phyloP scores from a whole-genome alignment of 1,140 invertebrate species.

The Solenopsis invicta region DNA sequence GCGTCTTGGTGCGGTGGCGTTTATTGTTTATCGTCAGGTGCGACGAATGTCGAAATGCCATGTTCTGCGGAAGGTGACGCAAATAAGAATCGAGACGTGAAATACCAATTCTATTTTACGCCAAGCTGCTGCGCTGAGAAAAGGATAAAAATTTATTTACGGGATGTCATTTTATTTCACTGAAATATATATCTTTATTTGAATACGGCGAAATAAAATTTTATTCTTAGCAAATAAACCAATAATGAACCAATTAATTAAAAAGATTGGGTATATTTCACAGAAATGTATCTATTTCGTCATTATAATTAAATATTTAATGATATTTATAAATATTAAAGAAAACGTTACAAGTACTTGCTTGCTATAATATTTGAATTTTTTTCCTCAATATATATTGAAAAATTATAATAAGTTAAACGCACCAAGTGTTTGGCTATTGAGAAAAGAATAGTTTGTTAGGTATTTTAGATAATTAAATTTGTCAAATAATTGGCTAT shows the following conservation, averaged over 20 bases:
- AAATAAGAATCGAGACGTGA: neutral
- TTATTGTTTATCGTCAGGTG: conserved; percentile 14
- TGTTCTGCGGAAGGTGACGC: neutral
- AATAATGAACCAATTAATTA: too few species aligned
- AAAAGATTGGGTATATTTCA: too few species aligned
- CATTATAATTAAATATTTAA: too few species aligned
- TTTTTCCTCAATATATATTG: neutral
- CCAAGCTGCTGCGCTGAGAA: neutral
- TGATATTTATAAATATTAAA: too few species aligned
- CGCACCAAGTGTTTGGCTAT: neutral
- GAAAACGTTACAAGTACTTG: too few species aligned
- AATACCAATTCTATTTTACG: neutral
- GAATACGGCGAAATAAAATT: too few species aligned
- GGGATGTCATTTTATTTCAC: too few species aligned
- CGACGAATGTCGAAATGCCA: neutral
- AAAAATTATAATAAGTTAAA: neutral
- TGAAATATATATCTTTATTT: too few species aligned
- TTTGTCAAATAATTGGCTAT: conserved; percentile 11
- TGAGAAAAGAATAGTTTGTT: neutral
- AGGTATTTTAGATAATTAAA: conserved; percentile 5
- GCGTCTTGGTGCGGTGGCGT: neutral
- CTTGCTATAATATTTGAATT: too few species aligned
- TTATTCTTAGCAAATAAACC: too few species aligned
- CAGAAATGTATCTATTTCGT: too few species aligned
- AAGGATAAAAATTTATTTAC: too few species aligned